Conservation (phyloP, 2,113 vertebrate genomes). For the Limanda limanda region DNA sequence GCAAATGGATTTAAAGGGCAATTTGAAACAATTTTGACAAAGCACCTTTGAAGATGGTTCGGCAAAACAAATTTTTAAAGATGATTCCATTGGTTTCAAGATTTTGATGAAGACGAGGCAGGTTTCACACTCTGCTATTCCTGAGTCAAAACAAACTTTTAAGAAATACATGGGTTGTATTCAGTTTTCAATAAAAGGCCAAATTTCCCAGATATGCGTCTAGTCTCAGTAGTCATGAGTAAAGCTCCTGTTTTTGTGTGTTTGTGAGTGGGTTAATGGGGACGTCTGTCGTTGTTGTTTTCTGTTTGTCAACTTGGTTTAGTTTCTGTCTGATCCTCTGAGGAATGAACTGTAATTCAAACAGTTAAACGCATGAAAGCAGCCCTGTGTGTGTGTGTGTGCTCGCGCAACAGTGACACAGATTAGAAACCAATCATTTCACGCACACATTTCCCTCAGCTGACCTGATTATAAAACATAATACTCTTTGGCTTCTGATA, state of each 20-base stretch:
- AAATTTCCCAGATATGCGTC: too few species aligned
- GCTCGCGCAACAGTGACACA: not conserved
- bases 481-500: not conserved
- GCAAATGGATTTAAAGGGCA: too few species aligned
- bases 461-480: conserved; percentile 6
- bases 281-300: conserved; percentile 6
- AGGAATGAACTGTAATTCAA: conserved; percentile 11
- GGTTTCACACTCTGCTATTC: too few species aligned
- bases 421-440: conserved; percentile 11
- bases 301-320: conserved; percentile 1
- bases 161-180: too few species aligned
- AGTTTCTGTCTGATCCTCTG: conserved; percentile 33
- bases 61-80: too few species aligned
- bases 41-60: too few species aligned
- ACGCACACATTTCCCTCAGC: not conserved
- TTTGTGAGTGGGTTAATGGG: not conserved
- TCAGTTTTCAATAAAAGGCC: too few species aligned
- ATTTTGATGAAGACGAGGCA: too few species aligned
- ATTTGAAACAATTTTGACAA: too few species aligned
- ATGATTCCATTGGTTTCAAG: too few species aligned
- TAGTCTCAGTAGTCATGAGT: too few species aligned
- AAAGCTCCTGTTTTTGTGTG: not conserved
- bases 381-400: not conserved
- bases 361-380: conserved; percentile 5
- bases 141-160: too few species aligned